Percentiles rank a stretch among this genome's conserved stretches.
Conservation (phyloP, 2,888 invertebrate species). For the Lithophane semibrunnea region DNA sequence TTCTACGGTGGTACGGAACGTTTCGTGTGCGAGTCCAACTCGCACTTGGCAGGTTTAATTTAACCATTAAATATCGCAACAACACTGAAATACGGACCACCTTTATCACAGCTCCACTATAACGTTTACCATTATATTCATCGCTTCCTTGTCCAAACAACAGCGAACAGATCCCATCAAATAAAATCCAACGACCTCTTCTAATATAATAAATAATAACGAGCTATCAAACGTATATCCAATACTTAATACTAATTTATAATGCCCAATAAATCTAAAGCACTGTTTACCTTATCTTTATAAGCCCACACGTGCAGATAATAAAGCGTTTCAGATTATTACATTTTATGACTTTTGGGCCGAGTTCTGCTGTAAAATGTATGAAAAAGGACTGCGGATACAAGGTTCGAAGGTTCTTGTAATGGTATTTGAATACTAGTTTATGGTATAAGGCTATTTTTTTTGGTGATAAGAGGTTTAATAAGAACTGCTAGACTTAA, state of each 20-base stretch:
- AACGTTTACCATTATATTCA: not conserved
- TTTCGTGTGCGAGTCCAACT: no score
- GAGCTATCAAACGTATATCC: slow-evolving; percentile 59
- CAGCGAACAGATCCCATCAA: slow-evolving; percentile 47
- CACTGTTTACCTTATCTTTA: slow-evolving; percentile 70
- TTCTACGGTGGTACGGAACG: no score
- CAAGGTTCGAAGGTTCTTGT: not conserved
- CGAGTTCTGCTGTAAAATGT: slow-evolving; percentile 37
- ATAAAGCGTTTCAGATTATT: slow-evolving; percentile 64
- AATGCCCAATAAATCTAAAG: slow-evolving; percentile 68
- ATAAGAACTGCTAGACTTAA: not conserved
- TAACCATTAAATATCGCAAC: not conserved
- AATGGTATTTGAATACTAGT: no score
- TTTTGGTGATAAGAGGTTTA: no score
- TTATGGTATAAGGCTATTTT: no score
- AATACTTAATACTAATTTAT: slow-evolving; percentile 70
- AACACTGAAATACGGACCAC: not conserved
- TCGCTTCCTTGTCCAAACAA: slow-evolving; percentile 29
- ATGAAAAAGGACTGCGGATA: slow-evolving; percentile 37
- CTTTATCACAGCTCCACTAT: no score
- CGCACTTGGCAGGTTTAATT: no score
- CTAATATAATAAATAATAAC: slow-evolving; percentile 59
- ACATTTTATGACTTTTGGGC: slow-evolving; percentile 60
- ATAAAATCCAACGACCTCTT: slow-evolving; percentile 52
- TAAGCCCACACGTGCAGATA: slow-evolving; percentile 67